Evolutionary conservation across 1,140 invertebrate species (phyloP).

Genomic region (Ostrea denselamellosa): DNA sequence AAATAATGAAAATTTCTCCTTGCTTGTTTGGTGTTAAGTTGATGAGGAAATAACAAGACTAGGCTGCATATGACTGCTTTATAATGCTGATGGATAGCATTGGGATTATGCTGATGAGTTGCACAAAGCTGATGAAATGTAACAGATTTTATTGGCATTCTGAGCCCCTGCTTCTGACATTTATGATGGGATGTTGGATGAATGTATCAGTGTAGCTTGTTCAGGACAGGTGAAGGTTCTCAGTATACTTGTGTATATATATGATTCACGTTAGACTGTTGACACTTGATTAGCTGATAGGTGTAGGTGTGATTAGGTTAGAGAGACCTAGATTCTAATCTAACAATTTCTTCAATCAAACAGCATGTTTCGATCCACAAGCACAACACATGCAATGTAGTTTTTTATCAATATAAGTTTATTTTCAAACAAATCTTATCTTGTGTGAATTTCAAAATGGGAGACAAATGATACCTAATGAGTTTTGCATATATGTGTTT

Average conservation of each 20-base stretch:
- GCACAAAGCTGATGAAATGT: not conserved
- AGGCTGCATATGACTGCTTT: not conserved
- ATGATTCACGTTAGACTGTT: too few species aligned
- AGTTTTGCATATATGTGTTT: too few species aligned
- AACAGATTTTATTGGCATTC: constrained; percentile 14
- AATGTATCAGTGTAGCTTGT: not conserved
- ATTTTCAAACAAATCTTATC: too few species aligned
- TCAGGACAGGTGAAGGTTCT: constrained; percentile 3
- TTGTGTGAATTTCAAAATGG: too few species aligned
- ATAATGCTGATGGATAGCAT: not conserved
- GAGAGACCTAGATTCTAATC: not conserved
- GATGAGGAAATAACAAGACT: not conserved
- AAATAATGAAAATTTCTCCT: not conserved
- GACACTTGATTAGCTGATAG: not conserved
- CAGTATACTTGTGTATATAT: not conserved
- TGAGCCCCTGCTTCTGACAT: not conserved
- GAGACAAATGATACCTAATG: too few species aligned
- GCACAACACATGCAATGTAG: too few species aligned
- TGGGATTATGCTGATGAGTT: not conserved
- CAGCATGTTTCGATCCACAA: too few species aligned
- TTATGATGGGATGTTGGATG: not conserved
- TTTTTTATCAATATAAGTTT: too few species aligned
- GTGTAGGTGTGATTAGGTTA: not conserved
- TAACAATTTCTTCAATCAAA: not conserved
- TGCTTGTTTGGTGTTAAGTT: not conserved